Conservation (phyloP, 2,888 invertebrate species). For the Lamellibrachia satsuma region DNA sequence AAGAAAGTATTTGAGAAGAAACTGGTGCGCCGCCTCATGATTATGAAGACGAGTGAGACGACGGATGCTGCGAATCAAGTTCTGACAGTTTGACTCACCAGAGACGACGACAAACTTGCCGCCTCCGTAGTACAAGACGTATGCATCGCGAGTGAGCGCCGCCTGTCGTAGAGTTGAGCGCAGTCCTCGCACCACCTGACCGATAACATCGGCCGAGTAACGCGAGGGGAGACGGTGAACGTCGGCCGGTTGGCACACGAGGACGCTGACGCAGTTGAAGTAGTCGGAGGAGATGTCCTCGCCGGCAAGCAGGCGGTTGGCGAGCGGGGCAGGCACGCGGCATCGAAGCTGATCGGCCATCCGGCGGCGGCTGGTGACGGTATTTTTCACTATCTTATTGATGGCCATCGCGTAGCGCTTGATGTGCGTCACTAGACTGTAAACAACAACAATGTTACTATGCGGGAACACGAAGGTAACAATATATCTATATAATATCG, state of each 20-base stretch:
- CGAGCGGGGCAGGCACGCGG: background rate
- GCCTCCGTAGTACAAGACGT: background rate
- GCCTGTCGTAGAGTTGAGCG: background rate
- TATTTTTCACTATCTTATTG: background rate
- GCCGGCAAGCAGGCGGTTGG: background rate
- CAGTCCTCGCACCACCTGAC: background rate
- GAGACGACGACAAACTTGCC: background rate
- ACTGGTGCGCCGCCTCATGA: too few species aligned
- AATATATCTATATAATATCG: too few species aligned
- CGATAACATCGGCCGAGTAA: background rate
- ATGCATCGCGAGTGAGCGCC: background rate
- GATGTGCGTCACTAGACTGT: background rate
- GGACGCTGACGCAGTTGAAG: background rate
- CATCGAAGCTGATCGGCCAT: background rate
- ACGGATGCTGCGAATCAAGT: too few species aligned
- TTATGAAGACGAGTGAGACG: too few species aligned
- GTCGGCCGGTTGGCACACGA: background rate
- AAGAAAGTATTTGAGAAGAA: too few species aligned
- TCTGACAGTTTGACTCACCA: background rate
- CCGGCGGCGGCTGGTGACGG: background rate
- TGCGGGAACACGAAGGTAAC: too few species aligned
- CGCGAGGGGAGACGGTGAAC: background rate
- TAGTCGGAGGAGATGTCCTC: background rate
- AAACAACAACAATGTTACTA: background rate
- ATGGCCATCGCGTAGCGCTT: background rate